Percentiles rank a stretch among this genome's conserved stretches.
phyloP scores from a whole-genome alignment of 1,140 invertebrate species.

The Agraylea sexmaculata region DNA sequence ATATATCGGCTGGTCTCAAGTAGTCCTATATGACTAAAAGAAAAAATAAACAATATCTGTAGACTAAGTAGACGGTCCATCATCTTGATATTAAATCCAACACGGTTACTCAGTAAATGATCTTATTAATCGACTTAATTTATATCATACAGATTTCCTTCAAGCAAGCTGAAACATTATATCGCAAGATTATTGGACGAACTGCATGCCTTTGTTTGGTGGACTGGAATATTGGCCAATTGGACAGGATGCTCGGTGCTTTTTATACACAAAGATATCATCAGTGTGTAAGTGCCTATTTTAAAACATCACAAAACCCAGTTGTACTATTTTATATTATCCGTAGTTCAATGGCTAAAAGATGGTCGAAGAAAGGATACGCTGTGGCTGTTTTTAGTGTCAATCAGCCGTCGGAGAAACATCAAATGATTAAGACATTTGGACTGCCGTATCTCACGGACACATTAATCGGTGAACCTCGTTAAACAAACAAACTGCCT shows the following conservation, averaged over 20 bases:
- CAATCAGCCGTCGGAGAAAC: conserved; percentile 53
- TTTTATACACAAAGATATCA: conserved; percentile 54
- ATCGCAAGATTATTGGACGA: conserved; percentile 36
- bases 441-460: conserved; percentile 53
- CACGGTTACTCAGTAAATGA: background rate
- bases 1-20: background rate
- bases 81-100: background rate
- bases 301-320: too few relatives aligned
- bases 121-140: background rate
- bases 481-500: too few relatives aligned
- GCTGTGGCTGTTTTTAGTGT: conserved; percentile 52
- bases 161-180: conserved; percentile 34
- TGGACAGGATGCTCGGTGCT: conserved; percentile 48
- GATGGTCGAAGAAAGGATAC: conserved; percentile 43
- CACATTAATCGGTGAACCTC: conserved; percentile 48
- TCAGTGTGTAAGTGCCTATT: conserved; percentile 52
- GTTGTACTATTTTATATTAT: conserved; percentile 20
- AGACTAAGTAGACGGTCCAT: background rate
- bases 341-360: conserved; percentile 42
- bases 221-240: conserved; percentile 40
- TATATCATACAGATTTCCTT: conserved; percentile 28
- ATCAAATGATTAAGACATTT: conserved; percentile 43
- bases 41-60: background rate
- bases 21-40: background rate
- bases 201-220: conserved; percentile 42